Conservation (phyloP, 2,888 invertebrate species). For the Hydraecia micacea region DNA sequence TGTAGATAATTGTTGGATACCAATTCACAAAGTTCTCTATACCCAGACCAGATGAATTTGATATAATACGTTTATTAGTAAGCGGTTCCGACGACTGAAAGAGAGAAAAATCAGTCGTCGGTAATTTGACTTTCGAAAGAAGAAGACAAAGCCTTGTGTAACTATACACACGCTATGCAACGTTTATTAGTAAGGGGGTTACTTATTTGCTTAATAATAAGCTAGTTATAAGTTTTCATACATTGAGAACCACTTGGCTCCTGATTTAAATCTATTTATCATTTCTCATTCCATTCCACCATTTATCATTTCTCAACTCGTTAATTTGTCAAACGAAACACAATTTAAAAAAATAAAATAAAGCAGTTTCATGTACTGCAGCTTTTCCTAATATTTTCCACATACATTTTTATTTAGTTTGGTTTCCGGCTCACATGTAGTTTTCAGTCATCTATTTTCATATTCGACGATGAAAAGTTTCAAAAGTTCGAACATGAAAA, state of each 20-base stretch:
- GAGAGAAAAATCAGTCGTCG: no score
- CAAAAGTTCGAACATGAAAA: neutral
- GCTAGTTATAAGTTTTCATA: neutral
- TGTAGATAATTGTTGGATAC: neutral
- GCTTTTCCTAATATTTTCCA: slow-evolving; percentile 1
- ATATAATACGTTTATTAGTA: no score
- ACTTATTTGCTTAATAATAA: no score
- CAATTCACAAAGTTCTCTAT: neutral
- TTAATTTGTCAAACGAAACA: neutral
- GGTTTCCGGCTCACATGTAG: neutral
- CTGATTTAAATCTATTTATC: neutral
- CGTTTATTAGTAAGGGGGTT: no score
- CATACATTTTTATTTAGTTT: slow-evolving; percentile 14
- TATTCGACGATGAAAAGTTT: neutral
- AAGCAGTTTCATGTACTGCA: neutral
- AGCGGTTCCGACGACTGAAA: no score
- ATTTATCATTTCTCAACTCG: neutral
- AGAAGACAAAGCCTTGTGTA: no score
- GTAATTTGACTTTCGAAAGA: no score
- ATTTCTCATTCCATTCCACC: neutral
- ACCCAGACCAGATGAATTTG: no score
- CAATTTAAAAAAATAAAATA: neutral
- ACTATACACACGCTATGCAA: no score
- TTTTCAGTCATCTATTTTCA: slow-evolving; percentile 15
- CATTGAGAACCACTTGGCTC: neutral